phyloP scores from a whole-genome alignment of 2,113 vertebrate species.

The Buteo buteo region DNA sequence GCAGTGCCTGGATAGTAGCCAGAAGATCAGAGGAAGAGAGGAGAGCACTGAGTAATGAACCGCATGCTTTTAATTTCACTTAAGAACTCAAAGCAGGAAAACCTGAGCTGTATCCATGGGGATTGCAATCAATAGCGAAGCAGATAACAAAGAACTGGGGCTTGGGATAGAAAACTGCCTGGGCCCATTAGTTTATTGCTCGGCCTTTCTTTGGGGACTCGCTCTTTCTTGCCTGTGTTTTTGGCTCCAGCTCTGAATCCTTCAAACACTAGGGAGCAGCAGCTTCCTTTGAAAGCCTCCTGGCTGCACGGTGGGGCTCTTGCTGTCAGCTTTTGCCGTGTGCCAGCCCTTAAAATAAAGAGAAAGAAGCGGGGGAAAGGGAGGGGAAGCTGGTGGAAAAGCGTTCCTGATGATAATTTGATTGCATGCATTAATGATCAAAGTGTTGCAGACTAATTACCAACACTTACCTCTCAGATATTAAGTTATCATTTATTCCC shows the following conservation, averaged over 20 bases:
- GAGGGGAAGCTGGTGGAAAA: constrained; percentile 37
- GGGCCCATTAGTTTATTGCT: constrained; percentile 59
- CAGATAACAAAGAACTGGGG: constrained; percentile 62
- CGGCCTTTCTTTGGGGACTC: not conserved
- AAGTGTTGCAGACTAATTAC: constrained; percentile 77
- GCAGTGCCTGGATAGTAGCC: constrained; percentile 18
- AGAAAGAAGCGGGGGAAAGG: not conserved
- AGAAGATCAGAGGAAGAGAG: constrained; percentile 31
- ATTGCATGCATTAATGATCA: constrained; percentile 78
- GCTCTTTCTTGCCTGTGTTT: not conserved
- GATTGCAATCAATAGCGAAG: constrained; percentile 61
- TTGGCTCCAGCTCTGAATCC: constrained; percentile 22
- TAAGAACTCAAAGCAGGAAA: constrained; percentile 65
- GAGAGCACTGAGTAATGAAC: constrained; percentile 54
- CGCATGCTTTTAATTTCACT: constrained; percentile 69
- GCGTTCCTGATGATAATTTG: constrained; percentile 76
- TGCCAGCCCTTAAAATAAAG: constrained; percentile 65
- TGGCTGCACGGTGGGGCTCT: not conserved
- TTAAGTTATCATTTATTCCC: constrained; percentile 67
- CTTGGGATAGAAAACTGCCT: constrained; percentile 39
- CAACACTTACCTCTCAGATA: constrained; percentile 73
- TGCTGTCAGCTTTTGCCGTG: constrained; percentile 25
- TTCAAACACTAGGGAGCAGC: constrained; percentile 72
- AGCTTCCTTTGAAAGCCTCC: constrained; percentile 63
- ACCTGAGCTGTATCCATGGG: constrained; percentile 62